Conservation (phyloP, 2,113 vertebrate species). For the Leiothrix lutea region DNA sequence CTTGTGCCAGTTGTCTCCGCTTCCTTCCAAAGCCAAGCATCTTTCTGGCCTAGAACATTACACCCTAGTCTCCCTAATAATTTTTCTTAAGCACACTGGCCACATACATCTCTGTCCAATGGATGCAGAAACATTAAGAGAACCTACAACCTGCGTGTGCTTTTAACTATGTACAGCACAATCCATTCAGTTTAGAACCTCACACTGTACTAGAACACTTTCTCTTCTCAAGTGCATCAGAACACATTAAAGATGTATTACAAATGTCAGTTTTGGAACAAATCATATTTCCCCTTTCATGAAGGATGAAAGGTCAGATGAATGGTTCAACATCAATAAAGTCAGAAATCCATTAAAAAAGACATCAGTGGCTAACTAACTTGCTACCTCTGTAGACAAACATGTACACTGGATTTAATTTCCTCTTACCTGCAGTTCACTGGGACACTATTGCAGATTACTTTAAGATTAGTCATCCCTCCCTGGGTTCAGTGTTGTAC, state of each 20-base stretch:
- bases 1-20: neutral
- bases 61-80: neutral
- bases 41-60: neutral
- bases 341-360: neutral
- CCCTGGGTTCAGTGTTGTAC: neutral
- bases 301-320: neutral
- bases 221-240: neutral
- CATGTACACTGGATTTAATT: neutral
- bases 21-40: neutral
- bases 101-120: neutral
- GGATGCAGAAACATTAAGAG: neutral
- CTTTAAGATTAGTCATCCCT: neutral
- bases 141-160: neutral
- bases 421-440: neutral
- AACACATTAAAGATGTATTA: neutral
- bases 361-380: neutral
- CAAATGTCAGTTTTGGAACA: neutral
- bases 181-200: neutral
- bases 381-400: neutral
- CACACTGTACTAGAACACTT: neutral
- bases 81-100: neutral
- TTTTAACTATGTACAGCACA: neutral
- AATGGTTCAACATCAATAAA: neutral
- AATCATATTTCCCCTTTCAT: neutral
- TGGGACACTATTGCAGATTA: neutral